A percentile compares a stretch with the other conserved stretches of the same genome.
Evolutionary conservation across 2,888 invertebrate genomes (phyloP).

Genomic region (Amblyteles armatorius): DNA sequence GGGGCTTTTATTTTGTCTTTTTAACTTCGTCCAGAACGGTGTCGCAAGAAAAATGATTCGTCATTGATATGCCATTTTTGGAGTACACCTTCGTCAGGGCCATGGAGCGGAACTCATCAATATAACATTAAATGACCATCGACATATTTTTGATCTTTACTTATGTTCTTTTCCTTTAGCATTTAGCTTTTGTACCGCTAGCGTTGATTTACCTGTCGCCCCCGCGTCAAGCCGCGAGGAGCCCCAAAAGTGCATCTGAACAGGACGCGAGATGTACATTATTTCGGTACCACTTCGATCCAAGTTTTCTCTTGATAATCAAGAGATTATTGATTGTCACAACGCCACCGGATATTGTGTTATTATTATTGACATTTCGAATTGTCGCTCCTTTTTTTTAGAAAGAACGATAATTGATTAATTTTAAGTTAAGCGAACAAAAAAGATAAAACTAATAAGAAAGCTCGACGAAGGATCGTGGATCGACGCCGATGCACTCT

Average conservation of each 20-base stretch:
- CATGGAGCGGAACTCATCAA: background rate
- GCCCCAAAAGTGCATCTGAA: slow-evolving; percentile 27
- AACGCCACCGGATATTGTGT: background rate
- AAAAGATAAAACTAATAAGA: slow-evolving; percentile 1
- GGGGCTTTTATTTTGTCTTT: too few relatives aligned
- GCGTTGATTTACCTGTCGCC: slow-evolving; percentile 18
- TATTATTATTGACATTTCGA: background rate
- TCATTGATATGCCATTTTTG: too few relatives aligned
- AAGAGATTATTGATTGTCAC: background rate
- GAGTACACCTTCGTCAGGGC: too few relatives aligned
- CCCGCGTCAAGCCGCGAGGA: background rate
- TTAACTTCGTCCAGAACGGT: too few relatives aligned
- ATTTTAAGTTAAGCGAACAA: background rate
- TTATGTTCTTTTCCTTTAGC: slow-evolving; percentile 17
- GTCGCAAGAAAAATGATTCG: too few relatives aligned
- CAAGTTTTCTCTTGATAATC: background rate
- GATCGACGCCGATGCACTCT: slow-evolving; percentile 68
- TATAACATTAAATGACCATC: background rate
- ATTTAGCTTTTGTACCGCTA: slow-evolving; percentile 44
- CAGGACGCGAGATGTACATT: slow-evolving; percentile 38
- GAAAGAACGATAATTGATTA: background rate
- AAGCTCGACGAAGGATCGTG: slow-evolving; percentile 58
- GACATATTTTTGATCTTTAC: background rate
- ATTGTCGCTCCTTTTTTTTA: background rate
- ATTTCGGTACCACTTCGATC: slow-evolving; percentile 5